Evolutionary conservation across 2,113 vertebrate species (phyloP).

Genomic region (Stegostoma tigrinum): DNA sequence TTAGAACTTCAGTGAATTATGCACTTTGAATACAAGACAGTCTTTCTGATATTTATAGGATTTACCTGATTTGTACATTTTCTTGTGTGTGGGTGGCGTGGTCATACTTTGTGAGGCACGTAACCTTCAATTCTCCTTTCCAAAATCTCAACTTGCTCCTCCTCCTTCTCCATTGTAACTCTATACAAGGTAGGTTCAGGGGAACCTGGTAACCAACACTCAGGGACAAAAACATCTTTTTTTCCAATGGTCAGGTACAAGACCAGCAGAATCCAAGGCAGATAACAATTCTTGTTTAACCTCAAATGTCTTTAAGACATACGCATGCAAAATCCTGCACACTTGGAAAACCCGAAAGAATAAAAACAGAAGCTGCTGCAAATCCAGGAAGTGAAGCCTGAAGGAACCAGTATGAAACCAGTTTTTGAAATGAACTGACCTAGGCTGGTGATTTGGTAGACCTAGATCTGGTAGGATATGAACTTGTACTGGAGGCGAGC

Average conservation of each 20-base stretch:
- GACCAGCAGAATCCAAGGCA: background rate
- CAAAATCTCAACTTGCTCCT: background rate
- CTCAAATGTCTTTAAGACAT: too few relatives aligned
- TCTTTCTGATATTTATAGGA: background rate
- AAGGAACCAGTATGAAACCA: too few relatives aligned
- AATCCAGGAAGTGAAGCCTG: too few relatives aligned
- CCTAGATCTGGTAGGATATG: too few relatives aligned
- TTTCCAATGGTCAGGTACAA: background rate
- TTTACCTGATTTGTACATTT: background rate
- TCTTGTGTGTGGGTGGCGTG: background rate
- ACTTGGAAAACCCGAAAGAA: too few relatives aligned
- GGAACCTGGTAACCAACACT: background rate
- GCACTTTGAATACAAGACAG: background rate
- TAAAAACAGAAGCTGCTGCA: too few relatives aligned
- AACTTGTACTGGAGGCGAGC: too few relatives aligned
- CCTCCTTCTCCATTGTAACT: background rate
- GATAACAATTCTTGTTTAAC: background rate
- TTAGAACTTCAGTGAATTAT: background rate
- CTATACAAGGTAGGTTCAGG: background rate
- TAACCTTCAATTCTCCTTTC: background rate
- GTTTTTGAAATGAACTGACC: too few relatives aligned
- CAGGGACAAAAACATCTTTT: background rate
- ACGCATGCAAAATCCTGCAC: too few relatives aligned
- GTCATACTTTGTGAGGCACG: background rate
- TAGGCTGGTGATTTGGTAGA: too few relatives aligned